A percentile compares a stretch with the other conserved stretches of the same genome.
These are phyloP conservation scores for Drosophila hydei DNA, from an alignment of 1,140 invertebrate species.

Conservation along the genomic window DNA sequence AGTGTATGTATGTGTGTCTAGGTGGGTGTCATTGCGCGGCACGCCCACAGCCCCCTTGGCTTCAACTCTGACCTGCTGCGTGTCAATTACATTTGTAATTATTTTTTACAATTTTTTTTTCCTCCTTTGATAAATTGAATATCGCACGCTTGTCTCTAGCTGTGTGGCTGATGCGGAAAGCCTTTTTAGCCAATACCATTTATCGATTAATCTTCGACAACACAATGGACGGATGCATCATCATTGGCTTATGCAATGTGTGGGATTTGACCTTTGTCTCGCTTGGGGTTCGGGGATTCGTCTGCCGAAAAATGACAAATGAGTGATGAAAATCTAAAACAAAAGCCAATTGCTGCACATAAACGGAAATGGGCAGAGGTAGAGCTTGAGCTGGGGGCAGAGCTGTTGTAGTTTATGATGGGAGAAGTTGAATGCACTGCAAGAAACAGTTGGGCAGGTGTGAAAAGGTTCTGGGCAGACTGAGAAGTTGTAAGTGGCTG, in stretches of 20 bases:
- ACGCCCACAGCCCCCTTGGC: constrained; percentile 27
- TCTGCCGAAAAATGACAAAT: constrained; percentile 66
- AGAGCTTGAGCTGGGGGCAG: not conserved
- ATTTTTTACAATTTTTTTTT: constrained; percentile 43
- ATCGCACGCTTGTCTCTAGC: constrained; percentile 38
- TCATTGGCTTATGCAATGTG: constrained; percentile 64
- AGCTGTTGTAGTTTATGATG: not conserved
- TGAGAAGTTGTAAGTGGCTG: not conserved
- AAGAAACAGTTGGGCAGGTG: constrained; percentile 1
- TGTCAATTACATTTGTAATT: constrained; percentile 79
- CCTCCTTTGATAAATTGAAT: constrained; percentile 76
- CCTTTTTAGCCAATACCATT: constrained; percentile 21
- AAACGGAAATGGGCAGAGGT: constrained; percentile 42
- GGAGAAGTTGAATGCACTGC: constrained; percentile 5
- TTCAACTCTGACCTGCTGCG: constrained; percentile 53
- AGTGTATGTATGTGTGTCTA: constrained; percentile 40
- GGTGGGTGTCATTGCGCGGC: constrained; percentile 68
- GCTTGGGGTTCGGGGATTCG: not conserved
- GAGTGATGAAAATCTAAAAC: constrained; percentile 68
- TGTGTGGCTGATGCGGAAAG: constrained; percentile 35
- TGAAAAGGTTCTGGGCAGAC: too few relatives aligned
- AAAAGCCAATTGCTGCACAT: constrained; percentile 25
- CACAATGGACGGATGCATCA: constrained; percentile 17
- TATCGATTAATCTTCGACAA: constrained; percentile 64
- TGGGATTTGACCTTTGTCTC: constrained; percentile 68